Percentiles rank a stretch among this genome's conserved stretches.
These are phyloP conservation scores for Bubo blakistoni DNA, from an alignment of 2,113 vertebrate species.

Conservation along the genomic window DNA sequence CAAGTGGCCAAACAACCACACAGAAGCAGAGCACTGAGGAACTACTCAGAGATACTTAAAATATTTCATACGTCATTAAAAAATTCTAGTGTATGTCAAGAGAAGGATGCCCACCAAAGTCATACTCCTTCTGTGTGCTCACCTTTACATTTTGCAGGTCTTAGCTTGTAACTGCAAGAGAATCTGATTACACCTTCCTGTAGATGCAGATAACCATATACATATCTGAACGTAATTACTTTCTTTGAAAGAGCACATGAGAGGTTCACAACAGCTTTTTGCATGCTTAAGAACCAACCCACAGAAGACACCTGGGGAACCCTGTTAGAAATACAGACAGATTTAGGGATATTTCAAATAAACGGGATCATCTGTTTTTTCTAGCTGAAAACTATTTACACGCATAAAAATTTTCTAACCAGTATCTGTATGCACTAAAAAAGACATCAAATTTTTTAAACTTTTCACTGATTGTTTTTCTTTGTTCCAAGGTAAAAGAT, in stretches of 20 bases:
- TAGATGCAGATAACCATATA: neutral
- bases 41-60: neutral
- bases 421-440: neutral
- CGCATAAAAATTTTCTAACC: neutral
- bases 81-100: neutral
- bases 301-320: neutral
- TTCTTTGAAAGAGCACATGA: neutral
- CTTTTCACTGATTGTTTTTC: neutral
- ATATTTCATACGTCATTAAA: neutral
- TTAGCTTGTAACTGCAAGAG: neutral
- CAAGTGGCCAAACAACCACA: neutral
- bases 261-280: neutral
- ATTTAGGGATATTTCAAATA: neutral
- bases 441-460: neutral
- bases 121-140: neutral
- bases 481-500: neutral
- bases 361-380: neutral
- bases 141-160: neutral
- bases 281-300: neutral
- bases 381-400: neutral
- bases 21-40: neutral
- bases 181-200: neutral
- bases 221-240: neutral
- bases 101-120: neutral
- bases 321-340: neutral